Evolutionary conservation across 2,888 invertebrate species (phyloP), one percentile per base, ranked within the genome.

Genomic region (Parapristionchus giblindavisi): DNA sequence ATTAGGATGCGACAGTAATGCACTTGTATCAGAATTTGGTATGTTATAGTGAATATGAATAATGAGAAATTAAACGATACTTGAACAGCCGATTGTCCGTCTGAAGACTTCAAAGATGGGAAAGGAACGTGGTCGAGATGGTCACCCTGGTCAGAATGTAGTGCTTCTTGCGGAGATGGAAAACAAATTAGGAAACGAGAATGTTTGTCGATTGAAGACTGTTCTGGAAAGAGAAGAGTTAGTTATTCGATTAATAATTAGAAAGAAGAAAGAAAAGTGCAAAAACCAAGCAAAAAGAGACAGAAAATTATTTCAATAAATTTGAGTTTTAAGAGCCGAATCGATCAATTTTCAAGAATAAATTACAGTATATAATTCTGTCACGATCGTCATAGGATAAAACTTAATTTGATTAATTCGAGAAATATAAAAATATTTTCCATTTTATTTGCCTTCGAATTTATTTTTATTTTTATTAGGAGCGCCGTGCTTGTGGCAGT

Each of bases 131-230:
- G 70, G 70, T 71, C 70, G 3, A 56, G 29, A 40, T 71, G 70
- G 70, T 71, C 70, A 6, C 70, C 70, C 14, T 71, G 70, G 70
- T 71, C 70, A 3, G 73, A 60, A 60, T 93, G 92, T 89, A 92
- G 91, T 86, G 91, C 90, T 56, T 91, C 92, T 72, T 93, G 93
- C 84, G 92, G 92, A 11, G 78, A 79, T 32, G 83, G 83, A 65
- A 73, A 77, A 21, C 81, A 78, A 51, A 76, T 73, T 54, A 58
- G 82, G 29, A 77, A 73, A 60, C 70, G 83, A 29, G 48, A 74
- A 34, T 83, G 83, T 40, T 61, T 80, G 11, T 61, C 63, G 21
- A 68, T 74, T 17, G 51, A 72, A 40, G 70, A 65, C 54, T 48
- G 43, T 14, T 38, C 60, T 8, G 70, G 70, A 17, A 71, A 71